Conservation (phyloP, 1,140 invertebrate genomes). For the Drosophila chauvacae region DNA sequence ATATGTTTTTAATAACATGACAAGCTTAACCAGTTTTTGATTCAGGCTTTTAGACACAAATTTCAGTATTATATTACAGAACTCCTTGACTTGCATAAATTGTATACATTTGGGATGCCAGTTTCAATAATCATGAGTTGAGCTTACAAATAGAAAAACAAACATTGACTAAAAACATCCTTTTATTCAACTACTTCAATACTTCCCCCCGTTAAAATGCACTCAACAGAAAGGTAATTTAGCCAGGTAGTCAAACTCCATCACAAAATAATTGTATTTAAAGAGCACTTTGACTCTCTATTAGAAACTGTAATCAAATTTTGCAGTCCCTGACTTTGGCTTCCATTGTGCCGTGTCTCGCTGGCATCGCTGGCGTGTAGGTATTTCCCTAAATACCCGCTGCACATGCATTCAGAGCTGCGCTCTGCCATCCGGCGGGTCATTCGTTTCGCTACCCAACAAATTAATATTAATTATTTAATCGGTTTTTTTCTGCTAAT, state of each 20-base stretch:
- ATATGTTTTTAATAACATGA: background rate
- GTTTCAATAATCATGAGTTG: background rate
- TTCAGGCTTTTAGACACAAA: background rate
- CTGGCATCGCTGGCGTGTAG: background rate
- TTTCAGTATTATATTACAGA: no score
- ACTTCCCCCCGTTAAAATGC: background rate
- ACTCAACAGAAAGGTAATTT: background rate
- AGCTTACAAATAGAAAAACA: background rate
- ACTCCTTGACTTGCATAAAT: no score
- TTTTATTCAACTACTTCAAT: no score
- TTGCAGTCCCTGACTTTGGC: slow-evolving; percentile 14
- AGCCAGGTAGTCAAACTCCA: slow-evolving; percentile 1
- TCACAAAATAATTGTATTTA: slow-evolving; percentile 4
- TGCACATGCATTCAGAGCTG: background rate
- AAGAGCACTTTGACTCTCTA: slow-evolving; percentile 9
- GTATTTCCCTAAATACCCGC: slow-evolving; percentile 2
- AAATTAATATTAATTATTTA: slow-evolving; percentile 76
- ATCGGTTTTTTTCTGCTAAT: slow-evolving; percentile 60
- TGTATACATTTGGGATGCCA: background rate
- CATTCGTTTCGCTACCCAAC: slow-evolving; percentile 26
- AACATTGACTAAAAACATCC: no score
- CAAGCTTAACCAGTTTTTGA: background rate
- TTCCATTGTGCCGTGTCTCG: slow-evolving; percentile 7
- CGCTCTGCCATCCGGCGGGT: slow-evolving; percentile 6
- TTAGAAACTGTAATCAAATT: slow-evolving; percentile 5